Percentiles rank a stretch among this genome's conserved stretches.
Evolutionary conservation across 2,797 vertebrate species (phyloP).

Genomic region (Alcedo quadribrachys): DNA sequence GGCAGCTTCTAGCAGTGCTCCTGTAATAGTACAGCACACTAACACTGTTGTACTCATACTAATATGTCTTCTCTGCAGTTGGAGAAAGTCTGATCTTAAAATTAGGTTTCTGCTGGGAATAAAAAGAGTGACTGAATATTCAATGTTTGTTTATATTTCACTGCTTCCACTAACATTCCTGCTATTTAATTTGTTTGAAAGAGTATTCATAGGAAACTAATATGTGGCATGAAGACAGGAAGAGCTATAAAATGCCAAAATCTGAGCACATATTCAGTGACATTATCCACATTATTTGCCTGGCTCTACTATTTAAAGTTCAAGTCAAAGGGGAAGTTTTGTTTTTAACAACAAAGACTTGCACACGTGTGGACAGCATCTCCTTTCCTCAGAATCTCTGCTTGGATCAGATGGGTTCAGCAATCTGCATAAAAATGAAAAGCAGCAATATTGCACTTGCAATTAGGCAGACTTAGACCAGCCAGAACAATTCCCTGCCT

Average conservation of each 20-base stretch:
- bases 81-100: constrained; percentile 37
- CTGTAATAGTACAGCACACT: background rate
- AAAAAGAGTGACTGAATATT: constrained; percentile 61
- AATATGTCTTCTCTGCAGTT: background rate
- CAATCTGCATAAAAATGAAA: constrained; percentile 19
- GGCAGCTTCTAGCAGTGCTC: background rate
- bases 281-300: background rate
- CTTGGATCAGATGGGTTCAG: background rate
- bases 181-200: constrained; percentile 57
- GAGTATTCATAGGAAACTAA: constrained; percentile 41
- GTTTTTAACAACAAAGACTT: constrained; percentile 8
- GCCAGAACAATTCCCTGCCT: background rate
- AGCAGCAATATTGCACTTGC: background rate
- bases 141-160: constrained; percentile 57
- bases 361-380: background rate
- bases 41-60: background rate
- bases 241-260: constrained; percentile 11
- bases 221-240: constrained; percentile 15
- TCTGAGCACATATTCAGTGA: constrained; percentile 3
- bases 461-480: background rate
- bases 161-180: constrained; percentile 43
- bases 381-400: background rate
- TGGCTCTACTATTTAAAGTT: background rate
- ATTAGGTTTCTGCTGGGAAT: constrained; percentile 38
- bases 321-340: constrained; percentile 47